Percentiles rank a stretch among this genome's conserved stretches.
These are phyloP conservation scores for Ardeotis arabs DNA, from an alignment of 2,113 vertebrate species.

Conservation along the genomic window DNA sequence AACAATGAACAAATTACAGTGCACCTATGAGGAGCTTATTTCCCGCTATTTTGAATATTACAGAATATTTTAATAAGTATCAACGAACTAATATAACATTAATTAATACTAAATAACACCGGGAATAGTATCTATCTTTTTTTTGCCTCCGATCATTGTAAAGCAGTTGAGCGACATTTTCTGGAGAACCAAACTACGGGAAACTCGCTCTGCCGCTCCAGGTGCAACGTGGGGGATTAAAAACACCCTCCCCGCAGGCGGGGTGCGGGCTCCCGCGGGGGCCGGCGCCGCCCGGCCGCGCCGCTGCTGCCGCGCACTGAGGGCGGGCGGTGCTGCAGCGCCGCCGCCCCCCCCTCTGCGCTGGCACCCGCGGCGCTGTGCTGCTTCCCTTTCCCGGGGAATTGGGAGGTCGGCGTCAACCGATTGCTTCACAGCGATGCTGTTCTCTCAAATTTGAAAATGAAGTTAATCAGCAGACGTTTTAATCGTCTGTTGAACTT, in stretches of 20 bases:
- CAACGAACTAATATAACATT: neutral
- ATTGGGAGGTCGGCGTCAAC: neutral
- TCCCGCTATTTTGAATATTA: neutral
- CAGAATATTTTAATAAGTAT: neutral
- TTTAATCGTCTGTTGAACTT: neutral
- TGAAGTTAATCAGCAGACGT: neutral
- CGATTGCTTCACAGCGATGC: rapidly evolving
- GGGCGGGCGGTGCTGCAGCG: neutral
- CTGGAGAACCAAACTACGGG: neutral
- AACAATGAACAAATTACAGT: neutral
- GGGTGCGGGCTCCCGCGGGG: no score
- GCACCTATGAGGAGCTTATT: neutral
- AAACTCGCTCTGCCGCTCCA: no score
- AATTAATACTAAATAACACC: neutral
- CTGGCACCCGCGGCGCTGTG: neutral
- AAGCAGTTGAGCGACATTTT: neutral
- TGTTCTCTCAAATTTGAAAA: neutral
- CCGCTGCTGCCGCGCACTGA: neutral
- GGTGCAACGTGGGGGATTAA: no score
- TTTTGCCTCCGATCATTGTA: neutral
- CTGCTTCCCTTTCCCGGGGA: rapidly evolving
- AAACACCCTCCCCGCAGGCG: no score
- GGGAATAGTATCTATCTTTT: neutral
- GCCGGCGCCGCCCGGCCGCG: no score
- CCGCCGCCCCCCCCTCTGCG: rapidly evolving